Base-by-base conservation (phyloP, 2,113 vertebrate species). In the Tychaedon coryphoeus region DNA sequence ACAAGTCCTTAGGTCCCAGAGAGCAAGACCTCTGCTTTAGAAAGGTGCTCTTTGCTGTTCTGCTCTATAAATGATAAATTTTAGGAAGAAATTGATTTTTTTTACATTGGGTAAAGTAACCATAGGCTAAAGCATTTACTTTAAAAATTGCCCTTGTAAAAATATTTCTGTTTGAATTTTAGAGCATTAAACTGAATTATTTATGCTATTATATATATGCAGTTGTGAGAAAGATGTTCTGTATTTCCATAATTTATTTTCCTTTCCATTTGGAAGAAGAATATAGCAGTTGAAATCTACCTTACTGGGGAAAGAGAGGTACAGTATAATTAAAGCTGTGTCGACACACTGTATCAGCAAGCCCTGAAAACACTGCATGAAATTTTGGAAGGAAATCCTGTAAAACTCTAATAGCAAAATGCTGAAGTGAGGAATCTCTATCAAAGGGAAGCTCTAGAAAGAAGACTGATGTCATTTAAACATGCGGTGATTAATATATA, bases 191-290 rank as follows among this genome's bases (percentile, higher is more conserved):
- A 76, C 57, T 90, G 81, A 94, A 90, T 92, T 85, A 73, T 91
- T 94, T 85, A 81, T 73, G 29, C 42, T 76, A 34, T 81, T 92
- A 40, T 79, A 65, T 66, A 62, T 57, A 29, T 60, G 71, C 28
- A 72, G 9, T 86, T 92, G n/a, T 78, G 67, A 86, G 34, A 62
- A 90, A 79, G 45, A 73, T 92, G 62, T 73, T 69, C 90, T 48
- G 6, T 76, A 75, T 85, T 85, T 72, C 69, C 73, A 57, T 93
- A 72, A 82, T 72, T 87, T 93, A 53, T 92, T 96, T 95, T 86
- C 40, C 53, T 87, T 87, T 47, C 38, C 45, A 25, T 90, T 79
- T 85, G 43, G 42, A 62, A 91, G 38, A 62, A 66, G 47, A 61
- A 19, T 47, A 22, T 53, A 79, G 72, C 36, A 92, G 65, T 19